phyloP scores from a whole-genome alignment of 2,113 vertebrate genomes.

The Dasyprocta punctata region DNA sequence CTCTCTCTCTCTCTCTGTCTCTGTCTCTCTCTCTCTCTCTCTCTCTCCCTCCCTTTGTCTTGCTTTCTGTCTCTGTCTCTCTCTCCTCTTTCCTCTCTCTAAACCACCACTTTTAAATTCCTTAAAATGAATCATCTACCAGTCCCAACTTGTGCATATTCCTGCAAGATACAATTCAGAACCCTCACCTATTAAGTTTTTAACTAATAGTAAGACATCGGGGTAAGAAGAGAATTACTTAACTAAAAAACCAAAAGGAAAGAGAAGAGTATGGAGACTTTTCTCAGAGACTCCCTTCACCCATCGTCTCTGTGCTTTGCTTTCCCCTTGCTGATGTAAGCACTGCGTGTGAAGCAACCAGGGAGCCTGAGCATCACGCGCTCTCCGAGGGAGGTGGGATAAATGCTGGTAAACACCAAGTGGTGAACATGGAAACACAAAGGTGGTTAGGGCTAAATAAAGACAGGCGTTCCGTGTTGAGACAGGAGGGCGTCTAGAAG shows the following conservation, averaged over 20 bases:
- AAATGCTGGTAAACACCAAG: background rate
- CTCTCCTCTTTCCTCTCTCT: background rate
- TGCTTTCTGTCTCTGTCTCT: background rate
- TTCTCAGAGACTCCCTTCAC: background rate
- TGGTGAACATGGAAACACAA: background rate
- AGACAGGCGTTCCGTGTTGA: background rate
- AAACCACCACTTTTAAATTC: constrained; percentile 68
- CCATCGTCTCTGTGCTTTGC: background rate
- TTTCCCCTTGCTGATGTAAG: background rate
- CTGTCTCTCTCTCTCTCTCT: background rate
- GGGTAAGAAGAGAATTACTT: constrained; percentile 17
- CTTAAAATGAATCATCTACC: constrained; percentile 64
- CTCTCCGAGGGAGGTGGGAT: background rate
- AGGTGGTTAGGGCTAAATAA: constrained; percentile 50
- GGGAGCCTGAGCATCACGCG: background rate
- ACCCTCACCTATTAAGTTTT: constrained; percentile 35
- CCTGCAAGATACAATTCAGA: constrained; percentile 47
- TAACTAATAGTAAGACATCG: constrained; percentile 38
- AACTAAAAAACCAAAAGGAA: background rate
- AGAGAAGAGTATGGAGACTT: background rate
- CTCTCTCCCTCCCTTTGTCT: background rate
- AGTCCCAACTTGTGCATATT: constrained; percentile 67
- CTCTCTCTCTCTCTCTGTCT: background rate
- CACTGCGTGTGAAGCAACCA: background rate
- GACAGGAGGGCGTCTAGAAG: background rate